Evolutionary conservation across 2,888 invertebrate genomes (phyloP).

Genomic region (Apodemia duryi): DNA sequence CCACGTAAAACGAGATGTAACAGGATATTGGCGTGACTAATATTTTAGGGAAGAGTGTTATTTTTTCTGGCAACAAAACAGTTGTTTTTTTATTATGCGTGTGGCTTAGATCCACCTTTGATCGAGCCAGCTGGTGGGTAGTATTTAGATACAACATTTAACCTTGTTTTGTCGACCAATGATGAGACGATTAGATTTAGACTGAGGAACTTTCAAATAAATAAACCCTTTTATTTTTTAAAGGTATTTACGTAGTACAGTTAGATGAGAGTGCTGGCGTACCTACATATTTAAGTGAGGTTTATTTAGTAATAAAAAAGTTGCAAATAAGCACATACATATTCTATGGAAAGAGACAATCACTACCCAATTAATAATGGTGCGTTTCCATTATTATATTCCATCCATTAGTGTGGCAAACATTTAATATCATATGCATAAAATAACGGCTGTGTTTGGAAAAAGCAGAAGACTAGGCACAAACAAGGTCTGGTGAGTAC

Average conservation of each 20-base stretch:
- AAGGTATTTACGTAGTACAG: background rate
- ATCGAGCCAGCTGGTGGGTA: background rate
- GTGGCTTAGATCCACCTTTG: constrained; percentile 1
- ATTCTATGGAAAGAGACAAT: too few relatives aligned
- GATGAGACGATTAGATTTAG: background rate
- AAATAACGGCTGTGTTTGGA: too few relatives aligned
- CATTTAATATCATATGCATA: too few relatives aligned
- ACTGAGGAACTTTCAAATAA: background rate
- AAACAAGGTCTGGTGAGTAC: too few relatives aligned
- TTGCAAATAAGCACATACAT: too few relatives aligned
- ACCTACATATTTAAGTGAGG: background rate
- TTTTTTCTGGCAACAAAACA: constrained; percentile 2
- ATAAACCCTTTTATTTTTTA: background rate
- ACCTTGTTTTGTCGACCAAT: background rate
- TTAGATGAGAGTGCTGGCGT: too few relatives aligned
- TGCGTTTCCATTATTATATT: too few relatives aligned
- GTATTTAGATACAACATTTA: background rate
- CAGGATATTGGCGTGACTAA: constrained; percentile 16
- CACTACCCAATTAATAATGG: too few relatives aligned
- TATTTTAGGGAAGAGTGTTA: constrained; percentile 13
- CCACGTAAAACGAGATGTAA: constrained; percentile 13
- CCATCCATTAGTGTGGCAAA: too few relatives aligned
- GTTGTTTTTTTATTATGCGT: background rate
- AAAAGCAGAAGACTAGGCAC: too few relatives aligned
- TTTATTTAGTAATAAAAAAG: too few relatives aligned